phyloP scores from a whole-genome alignment of 1,140 invertebrate genomes.

The Cydia splendana region DNA sequence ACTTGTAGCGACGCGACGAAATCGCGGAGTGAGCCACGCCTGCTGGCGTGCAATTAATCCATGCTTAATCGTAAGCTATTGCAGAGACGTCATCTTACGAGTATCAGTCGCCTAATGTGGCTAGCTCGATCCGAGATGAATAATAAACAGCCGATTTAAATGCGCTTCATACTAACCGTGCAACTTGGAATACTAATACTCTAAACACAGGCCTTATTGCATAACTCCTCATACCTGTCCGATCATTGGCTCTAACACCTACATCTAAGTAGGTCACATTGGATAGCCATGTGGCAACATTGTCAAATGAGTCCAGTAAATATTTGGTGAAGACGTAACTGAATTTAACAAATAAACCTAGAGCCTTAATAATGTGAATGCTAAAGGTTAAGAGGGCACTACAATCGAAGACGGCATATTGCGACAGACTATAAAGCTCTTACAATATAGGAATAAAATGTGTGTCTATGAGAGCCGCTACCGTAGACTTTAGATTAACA shows the following conservation, averaged over 20 bases:
- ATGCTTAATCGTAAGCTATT: neutral
- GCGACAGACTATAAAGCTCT: neutral
- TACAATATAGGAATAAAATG: too few species aligned
- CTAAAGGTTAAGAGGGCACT: slow-evolving; percentile 12
- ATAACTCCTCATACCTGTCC: slow-evolving; percentile 31
- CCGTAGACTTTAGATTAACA: too few species aligned
- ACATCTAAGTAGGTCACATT: slow-evolving; percentile 32
- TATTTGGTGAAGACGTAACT: slow-evolving; percentile 49
- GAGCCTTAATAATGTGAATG: neutral
- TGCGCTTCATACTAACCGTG: slow-evolving; percentile 32
- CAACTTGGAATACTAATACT: slow-evolving; percentile 41
- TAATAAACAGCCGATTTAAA: slow-evolving; percentile 38
- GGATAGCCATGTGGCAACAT: slow-evolving; percentile 18
- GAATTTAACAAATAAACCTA: slow-evolving; percentile 20
- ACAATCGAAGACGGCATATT: slow-evolving; percentile 8
- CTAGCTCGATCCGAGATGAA: slow-evolving; percentile 33
- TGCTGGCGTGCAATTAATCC: neutral
- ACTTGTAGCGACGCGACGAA: too few species aligned
- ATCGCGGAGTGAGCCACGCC: too few species aligned
- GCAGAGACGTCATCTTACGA: slow-evolving; percentile 15
- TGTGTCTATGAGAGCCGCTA: too few species aligned
- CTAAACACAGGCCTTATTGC: slow-evolving; percentile 40
- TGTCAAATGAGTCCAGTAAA: slow-evolving; percentile 41
- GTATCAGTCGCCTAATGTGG: slow-evolving; percentile 10
- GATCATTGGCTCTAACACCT: slow-evolving; percentile 10